Evolutionary conservation across 2,797 vertebrate species (phyloP), one percentile per base, ranked within the genome.

Genomic region (Alectoris magna): DNA sequence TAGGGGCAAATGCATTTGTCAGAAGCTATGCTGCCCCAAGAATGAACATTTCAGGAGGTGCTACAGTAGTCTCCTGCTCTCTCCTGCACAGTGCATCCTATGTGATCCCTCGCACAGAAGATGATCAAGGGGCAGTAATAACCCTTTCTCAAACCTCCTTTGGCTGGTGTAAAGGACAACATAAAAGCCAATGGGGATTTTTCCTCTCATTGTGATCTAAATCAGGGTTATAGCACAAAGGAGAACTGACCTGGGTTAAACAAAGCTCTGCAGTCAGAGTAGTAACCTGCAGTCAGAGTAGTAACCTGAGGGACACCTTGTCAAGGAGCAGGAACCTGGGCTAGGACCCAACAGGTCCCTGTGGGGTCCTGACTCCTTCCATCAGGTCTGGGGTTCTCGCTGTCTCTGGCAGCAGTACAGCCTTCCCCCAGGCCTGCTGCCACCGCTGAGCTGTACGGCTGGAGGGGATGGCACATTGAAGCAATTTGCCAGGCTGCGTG

Each of bases 401-500:
- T 22, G 2, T 69, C 63, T 60, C 91, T 87, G 84, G 87, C 79
- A 91, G 75, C 58, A 68, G 81, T 63, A 26, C 63, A 84, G 56
- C 46, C 19, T 29, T 55, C 53, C 75, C 48, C 60, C 59, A 66
- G 67, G 93, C 85, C 49, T 62, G 81, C 80, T 83, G 89, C 78
- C 6, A 36, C 82, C 0, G 0, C 83, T 1, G 74, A 88, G 77
- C 84, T 84, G 84, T 58, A 75, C 1, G 63, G 74, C 94, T 96
- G 93, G 78, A 96, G 81, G 79, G 91, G 78, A 90, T 92, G 91
- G 92, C 86, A 93, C 91, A 85, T 24, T 92, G 91, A 88, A 91
- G 92, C 94, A 93, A 93, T 96, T 94, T 94, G 84, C 94, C 92
- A 91, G 96, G 93, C 96, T 95, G 95, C 6, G 10, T 82, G 95